Evolutionary conservation across 2,797 vertebrate genomes (phyloP).

Genomic region (Glossophaga mutica): DNA sequence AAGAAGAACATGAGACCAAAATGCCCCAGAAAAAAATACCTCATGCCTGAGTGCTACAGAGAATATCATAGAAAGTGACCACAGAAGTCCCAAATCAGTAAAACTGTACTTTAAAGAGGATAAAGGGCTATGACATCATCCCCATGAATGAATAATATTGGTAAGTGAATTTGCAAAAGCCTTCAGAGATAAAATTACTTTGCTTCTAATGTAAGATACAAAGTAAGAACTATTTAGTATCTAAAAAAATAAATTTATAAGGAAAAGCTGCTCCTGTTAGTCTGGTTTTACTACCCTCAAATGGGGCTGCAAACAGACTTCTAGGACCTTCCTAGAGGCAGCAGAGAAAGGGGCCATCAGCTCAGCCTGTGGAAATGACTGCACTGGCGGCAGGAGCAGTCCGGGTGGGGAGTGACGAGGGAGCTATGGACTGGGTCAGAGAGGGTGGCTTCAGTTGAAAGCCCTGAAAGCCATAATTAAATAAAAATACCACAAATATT

Average conservation of each 20-base stretch:
- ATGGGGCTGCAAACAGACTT: neutral
- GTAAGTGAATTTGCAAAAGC: constrained; percentile 45
- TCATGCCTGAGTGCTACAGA: constrained; percentile 48
- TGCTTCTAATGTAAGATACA: neutral
- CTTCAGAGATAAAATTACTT: constrained; percentile 57
- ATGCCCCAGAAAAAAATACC: constrained; percentile 30
- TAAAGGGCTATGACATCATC: neutral
- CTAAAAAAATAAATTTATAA: neutral
- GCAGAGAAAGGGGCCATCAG: neutral
- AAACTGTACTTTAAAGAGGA: constrained; percentile 41
- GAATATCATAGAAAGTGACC: constrained; percentile 42
- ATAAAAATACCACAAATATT: neutral
- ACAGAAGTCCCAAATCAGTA: constrained; percentile 50
- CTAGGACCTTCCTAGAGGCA: neutral
- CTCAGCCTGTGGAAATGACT: neutral
- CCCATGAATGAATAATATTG: neutral
- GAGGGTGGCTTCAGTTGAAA: neutral
- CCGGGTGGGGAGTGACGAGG: fast-evolving
- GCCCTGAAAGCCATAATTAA: neutral
- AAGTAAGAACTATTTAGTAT: neutral
- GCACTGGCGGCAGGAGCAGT: neutral
- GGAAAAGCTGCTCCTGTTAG: neutral
- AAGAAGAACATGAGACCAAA: constrained; percentile 52
- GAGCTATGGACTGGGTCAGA: neutral
- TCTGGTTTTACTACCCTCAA: neutral